A percentile compares a stretch with the other conserved stretches of the same genome.
phyloP scores from a whole-genome alignment of 2,888 invertebrate genomes.

The Nomada ferruginata region DNA sequence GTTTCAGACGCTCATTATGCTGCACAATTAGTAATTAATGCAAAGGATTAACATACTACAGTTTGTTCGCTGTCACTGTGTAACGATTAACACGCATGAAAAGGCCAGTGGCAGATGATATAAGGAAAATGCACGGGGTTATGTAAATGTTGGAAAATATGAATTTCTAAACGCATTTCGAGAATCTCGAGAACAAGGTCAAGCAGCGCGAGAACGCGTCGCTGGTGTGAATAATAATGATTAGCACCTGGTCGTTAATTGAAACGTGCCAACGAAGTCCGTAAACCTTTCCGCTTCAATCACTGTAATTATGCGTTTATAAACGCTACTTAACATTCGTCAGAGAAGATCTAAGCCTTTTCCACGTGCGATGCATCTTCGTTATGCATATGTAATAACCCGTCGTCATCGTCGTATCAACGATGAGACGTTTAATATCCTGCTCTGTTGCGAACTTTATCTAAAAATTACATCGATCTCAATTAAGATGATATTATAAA shows the following conservation, averaged over 20 bases:
- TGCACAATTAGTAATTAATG: no score
- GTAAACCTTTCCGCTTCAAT: slow-evolving; percentile 54
- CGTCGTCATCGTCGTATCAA: background rate
- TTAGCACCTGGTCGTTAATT: slow-evolving; percentile 66
- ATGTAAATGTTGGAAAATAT: background rate
- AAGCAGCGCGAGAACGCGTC: background rate
- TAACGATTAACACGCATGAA: no score
- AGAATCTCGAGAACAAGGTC: background rate
- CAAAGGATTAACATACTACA: no score
- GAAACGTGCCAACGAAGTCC: slow-evolving; percentile 48
- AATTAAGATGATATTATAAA: no score
- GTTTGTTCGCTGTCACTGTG: no score
- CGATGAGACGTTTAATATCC: no score
- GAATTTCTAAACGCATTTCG: background rate
- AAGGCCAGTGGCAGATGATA: no score
- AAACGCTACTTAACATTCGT: slow-evolving; percentile 60
- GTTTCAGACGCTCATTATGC: no score
- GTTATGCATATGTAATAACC: slow-evolving; percentile 39
- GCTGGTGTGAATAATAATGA: slow-evolving; percentile 57
- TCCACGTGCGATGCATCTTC: slow-evolving; percentile 5
- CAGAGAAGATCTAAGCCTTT: slow-evolving; percentile 35
- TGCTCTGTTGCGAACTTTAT: no score
- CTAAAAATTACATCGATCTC: no score
- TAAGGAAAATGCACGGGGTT: background rate
- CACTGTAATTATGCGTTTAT: slow-evolving; percentile 61